A percentile compares a stretch with the other conserved stretches of the same genome.
These are phyloP conservation scores for Furcula furcula DNA, from an alignment of 2,888 invertebrate genomes.

Conservation along the genomic window DNA sequence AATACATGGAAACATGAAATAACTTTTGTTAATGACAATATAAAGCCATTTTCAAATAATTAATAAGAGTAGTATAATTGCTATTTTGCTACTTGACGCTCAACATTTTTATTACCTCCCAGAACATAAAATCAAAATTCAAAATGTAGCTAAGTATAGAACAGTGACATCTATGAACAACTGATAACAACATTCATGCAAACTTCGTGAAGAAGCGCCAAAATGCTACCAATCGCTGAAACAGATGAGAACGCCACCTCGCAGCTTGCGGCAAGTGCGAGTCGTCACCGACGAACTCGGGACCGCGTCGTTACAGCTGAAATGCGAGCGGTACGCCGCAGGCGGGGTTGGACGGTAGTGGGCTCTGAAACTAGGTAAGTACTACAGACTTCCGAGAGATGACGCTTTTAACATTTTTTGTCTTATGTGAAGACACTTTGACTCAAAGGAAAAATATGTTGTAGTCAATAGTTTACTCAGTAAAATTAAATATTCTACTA, in stretches of 20 bases:
- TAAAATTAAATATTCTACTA: no score
- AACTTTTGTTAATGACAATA: no score
- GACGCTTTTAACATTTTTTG: conserved; percentile 37
- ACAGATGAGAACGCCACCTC: conserved; percentile 65
- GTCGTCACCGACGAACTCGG: conserved; percentile 60
- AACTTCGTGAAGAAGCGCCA: conserved; percentile 16
- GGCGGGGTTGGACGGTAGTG: conserved; percentile 89
- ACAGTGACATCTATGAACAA: conserved; percentile 44
- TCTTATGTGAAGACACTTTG: no score
- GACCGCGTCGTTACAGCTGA: conserved; percentile 72
- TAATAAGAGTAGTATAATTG: no score
- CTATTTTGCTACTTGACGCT: no score
- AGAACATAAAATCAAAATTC: no score
- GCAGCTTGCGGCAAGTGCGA: conserved; percentile 45
- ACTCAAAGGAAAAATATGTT: no score
- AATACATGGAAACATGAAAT: no score
- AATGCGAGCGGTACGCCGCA: conserved; percentile 78
- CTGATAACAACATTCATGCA: conserved; percentile 19
- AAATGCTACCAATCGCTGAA: conserved; percentile 73
- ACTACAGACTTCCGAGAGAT: conserved; percentile 40
- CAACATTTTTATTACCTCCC: no score
- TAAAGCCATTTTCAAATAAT: no score
- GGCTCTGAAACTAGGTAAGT: conserved; percentile 88
- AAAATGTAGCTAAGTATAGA: no score
- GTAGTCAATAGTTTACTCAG: no score